Evolutionary conservation across 2,797 vertebrate genomes (phyloP).

Genomic region (Rhinogobio ventralis): DNA sequence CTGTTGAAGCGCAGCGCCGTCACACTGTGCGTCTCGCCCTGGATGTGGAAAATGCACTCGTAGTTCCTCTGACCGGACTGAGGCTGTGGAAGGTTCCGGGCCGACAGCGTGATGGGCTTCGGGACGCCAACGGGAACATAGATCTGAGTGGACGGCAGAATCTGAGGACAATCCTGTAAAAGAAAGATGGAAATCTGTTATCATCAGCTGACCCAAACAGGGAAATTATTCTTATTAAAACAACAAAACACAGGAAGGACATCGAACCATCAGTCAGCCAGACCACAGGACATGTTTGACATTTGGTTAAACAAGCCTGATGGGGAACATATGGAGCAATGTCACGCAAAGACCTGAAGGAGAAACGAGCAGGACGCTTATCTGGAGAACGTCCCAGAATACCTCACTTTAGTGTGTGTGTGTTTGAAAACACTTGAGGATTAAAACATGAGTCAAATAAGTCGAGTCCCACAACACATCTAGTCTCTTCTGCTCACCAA

Average conservation of each 20-base stretch:
- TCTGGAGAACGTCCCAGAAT: conserved; percentile 31
- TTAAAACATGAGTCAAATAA: conserved; percentile 24
- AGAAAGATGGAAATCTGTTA: not conserved
- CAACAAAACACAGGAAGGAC: not conserved
- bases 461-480: not conserved
- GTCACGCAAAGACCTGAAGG: not conserved
- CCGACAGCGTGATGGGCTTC: conserved; percentile 93
- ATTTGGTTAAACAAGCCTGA: conserved; percentile 15
- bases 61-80: conserved; percentile 96
- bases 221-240: not conserved
- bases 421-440: not conserved
- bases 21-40: conserved; percentile 86
- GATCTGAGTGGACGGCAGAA: conserved; percentile 95
- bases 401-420: not conserved
- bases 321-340: conserved; percentile 17
- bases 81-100: conserved; percentile 94
- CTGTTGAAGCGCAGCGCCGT: conserved; percentile 97
- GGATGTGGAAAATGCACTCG: conserved; percentile 96
- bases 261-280: not conserved
- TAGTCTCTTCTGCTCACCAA: not conserved
- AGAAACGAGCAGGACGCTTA: conserved; percentile 13
- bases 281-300: not conserved
- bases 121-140: conserved; percentile 95
- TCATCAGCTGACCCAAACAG: not conserved
- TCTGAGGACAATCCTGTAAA: conserved; percentile 93